Evolutionary conservation across 2,113 vertebrate genomes (phyloP).

Genomic region (Entomyzon cyanotis): DNA sequence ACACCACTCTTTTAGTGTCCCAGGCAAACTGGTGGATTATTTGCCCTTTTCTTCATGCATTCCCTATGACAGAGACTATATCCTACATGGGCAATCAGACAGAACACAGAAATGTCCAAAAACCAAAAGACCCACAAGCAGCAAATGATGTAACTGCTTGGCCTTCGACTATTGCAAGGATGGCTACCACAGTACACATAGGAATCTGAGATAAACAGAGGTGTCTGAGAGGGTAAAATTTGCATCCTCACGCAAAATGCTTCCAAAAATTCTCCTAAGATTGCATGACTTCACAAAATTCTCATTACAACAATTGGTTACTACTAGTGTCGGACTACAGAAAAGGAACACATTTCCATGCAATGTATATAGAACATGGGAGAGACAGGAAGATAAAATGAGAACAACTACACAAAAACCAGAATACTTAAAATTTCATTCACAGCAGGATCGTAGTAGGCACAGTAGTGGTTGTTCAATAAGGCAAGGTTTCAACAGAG

Average conservation of each 20-base stretch:
- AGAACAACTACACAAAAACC: background rate
- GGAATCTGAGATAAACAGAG: background rate
- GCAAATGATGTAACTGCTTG: fast-evolving
- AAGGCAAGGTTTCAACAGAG: background rate
- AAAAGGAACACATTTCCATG: background rate
- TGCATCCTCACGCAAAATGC: background rate
- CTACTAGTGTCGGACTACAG: background rate
- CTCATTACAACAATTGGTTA: background rate
- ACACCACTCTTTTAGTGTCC: background rate
- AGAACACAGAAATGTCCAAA: background rate
- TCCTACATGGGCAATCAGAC: background rate
- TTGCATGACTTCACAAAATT: background rate
- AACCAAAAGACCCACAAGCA: background rate
- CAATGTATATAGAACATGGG: background rate
- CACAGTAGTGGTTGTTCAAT: background rate
- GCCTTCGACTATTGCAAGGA: background rate
- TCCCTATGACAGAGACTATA: background rate
- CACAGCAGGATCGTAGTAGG: background rate
- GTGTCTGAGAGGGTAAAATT: background rate
- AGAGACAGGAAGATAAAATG: background rate
- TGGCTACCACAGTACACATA: fast-evolving
- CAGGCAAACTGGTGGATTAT: background rate
- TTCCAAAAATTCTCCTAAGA: background rate
- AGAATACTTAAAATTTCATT: background rate
- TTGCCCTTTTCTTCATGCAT: background rate